These are phyloP conservation scores for Coryphaenoides rupestris DNA, from an alignment of 2,113 vertebrate species.

Conservation along the genomic window DNA sequence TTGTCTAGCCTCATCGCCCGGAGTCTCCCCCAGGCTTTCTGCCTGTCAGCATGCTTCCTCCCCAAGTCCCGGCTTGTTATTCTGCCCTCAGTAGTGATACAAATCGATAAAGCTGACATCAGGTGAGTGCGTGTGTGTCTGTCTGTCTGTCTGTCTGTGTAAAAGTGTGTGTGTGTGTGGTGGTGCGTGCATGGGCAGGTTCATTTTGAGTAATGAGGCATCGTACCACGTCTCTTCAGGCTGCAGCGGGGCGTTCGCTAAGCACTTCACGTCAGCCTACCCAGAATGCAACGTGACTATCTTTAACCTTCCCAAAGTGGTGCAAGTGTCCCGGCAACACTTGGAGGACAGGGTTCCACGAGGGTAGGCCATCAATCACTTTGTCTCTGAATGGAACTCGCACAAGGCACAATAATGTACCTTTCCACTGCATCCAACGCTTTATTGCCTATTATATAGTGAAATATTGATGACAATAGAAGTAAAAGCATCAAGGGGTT, in stretches of 20 bases:
- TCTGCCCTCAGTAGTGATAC: too few relatives aligned
- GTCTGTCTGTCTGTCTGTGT: not conserved
- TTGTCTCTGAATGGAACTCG: not conserved
- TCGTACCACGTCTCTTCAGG: constrained; percentile 62
- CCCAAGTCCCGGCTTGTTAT: too few relatives aligned
- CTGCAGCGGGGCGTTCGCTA: constrained; percentile 83
- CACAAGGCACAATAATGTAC: too few relatives aligned
- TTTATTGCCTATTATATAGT: too few relatives aligned
- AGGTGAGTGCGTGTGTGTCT: not conserved
- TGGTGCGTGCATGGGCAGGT: not conserved
- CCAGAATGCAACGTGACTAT: constrained; percentile 77
- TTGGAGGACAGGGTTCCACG: constrained; percentile 73
- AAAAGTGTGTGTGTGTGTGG: too few relatives aligned
- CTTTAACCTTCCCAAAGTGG: constrained; percentile 82
- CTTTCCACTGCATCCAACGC: too few relatives aligned
- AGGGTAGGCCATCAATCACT: constrained; percentile 65
- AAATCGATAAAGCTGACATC: too few relatives aligned
- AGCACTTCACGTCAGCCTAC: constrained; percentile 73
- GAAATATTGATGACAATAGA: too few relatives aligned
- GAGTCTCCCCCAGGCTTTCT: too few relatives aligned
- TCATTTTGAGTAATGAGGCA: not conserved
- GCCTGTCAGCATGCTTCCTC: too few relatives aligned
- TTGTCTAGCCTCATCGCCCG: too few relatives aligned
- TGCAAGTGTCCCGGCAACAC: constrained; percentile 61
- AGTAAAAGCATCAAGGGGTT: too few relatives aligned